Evolutionary conservation across 2,888 invertebrate species (phyloP), one percentile per base, ranked within the genome.

Genomic region (Falcaria lacertinaria): DNA sequence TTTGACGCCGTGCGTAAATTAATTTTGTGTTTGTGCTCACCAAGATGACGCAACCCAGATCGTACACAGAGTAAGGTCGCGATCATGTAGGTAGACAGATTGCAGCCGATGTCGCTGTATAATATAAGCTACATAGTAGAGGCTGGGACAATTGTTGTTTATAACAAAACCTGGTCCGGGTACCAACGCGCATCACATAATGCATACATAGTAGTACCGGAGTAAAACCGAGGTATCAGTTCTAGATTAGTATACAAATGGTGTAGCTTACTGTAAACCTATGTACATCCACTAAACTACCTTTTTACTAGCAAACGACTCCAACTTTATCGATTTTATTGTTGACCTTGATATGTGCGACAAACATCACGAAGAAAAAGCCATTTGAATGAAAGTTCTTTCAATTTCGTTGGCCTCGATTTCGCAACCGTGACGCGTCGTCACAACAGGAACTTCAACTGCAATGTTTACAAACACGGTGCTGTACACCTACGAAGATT

Each of bases 391-490:
- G 77, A 80, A 75, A 77, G 76, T 75, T 70, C 59, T 79, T 80
- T 81, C 78, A 72, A 75, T 80, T 81, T 80, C 78, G 58, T 74
- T 78, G 74, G 72, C 79, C 81, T 69, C 67, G 69, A 74, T 80
- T 69, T 70, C 54, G 70, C 67, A 67, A 69, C 65, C 71, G 72
- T 74, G 64, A 74, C 69, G 64, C 59, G 50, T 57, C 62, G 55
- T 57, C 60, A 51, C 55, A 52, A 53, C 55, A 54, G 54, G 54
- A 57, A 51, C 43, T 44, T 38, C 50, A 46, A 54, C 42, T 48
- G 43, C 50, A 57, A 62, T 76, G 74, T 79, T 80, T 77, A 76
- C 70, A 64, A 79, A 76, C 76, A 78, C 57, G 51, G 47, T 56
- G 43, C 48, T 43, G 52, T 49, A 57, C 52, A 28, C n/a, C n/a